Conservation (phyloP, 1,140 invertebrate species). For the Drosophila micromelanica region DNA sequence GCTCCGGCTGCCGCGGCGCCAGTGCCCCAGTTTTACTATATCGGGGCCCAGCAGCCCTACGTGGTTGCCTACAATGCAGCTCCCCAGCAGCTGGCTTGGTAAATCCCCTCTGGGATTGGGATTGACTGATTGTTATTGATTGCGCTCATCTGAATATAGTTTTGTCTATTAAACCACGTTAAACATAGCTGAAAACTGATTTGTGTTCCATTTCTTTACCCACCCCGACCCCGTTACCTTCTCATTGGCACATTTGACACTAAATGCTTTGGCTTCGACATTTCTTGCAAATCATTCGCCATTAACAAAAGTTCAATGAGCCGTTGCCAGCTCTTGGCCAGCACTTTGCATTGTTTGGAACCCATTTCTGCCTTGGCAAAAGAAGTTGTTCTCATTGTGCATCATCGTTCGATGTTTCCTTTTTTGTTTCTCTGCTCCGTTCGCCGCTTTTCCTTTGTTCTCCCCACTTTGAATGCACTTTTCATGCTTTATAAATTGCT, state of each 20-base stretch:
- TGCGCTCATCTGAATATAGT: neutral
- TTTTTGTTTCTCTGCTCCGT: neutral
- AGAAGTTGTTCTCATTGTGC: slow-evolving; percentile 23
- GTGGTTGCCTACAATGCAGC: slow-evolving; percentile 55
- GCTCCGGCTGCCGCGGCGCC: slow-evolving; percentile 29
- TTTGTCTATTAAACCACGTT: slow-evolving; percentile 28
- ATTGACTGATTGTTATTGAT: slow-evolving; percentile 26
- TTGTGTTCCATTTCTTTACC: neutral
- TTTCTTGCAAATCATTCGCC: slow-evolving; percentile 54
- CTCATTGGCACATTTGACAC: slow-evolving; percentile 7
- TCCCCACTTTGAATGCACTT: slow-evolving; percentile 18
- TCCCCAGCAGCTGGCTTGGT: slow-evolving; percentile 62
- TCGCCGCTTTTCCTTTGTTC: slow-evolving; percentile 17
- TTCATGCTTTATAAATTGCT: slow-evolving; percentile 13
- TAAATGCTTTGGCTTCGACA: slow-evolving; percentile 23
- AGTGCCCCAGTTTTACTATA: slow-evolving; percentile 55
- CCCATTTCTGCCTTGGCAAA: slow-evolving; percentile 23
- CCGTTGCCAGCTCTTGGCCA: slow-evolving; percentile 15
- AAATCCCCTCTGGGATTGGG: neutral
- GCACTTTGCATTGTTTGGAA: slow-evolving; percentile 35
- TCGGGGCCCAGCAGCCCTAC: slow-evolving; percentile 60
- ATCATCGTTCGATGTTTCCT: slow-evolving; percentile 22
- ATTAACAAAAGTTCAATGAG: slow-evolving; percentile 42
- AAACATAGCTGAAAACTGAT: slow-evolving; percentile 1
- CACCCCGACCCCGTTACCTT: neutral